phyloP scores from a whole-genome alignment of 1,140 invertebrate species.

The Drosophila truncata region DNA sequence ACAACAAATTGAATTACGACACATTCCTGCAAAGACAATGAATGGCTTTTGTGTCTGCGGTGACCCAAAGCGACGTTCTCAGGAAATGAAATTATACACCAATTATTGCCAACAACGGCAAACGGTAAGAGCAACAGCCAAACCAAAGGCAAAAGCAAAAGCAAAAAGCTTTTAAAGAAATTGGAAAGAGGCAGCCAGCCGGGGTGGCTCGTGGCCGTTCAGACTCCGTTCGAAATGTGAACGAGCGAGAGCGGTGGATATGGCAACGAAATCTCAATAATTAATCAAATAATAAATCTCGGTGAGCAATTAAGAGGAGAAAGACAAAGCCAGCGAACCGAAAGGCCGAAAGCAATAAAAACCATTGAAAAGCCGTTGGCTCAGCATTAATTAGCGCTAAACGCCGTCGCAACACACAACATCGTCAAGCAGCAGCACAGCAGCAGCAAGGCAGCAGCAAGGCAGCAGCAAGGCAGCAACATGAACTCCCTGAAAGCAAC shows the following conservation, averaged over 20 bases:
- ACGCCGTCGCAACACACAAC: conserved; percentile 54
- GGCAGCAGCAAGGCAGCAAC: conserved; percentile 27
- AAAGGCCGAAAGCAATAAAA: conserved; percentile 66
- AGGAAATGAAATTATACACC: conserved; percentile 82
- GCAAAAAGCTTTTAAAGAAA: conserved; percentile 56
- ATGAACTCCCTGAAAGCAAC: conserved; percentile 40
- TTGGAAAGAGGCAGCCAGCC: conserved; percentile 43
- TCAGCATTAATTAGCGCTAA: conserved; percentile 81
- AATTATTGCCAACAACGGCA: conserved; percentile 64
- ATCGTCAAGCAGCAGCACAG: conserved; percentile 36
- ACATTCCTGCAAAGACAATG: conserved; percentile 65
- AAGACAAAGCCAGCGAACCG: conserved; percentile 67
- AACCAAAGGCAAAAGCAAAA: conserved; percentile 2
- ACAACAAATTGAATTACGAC: conserved; percentile 68
- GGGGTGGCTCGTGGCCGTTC: conserved; percentile 6
- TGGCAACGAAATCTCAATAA: conserved; percentile 65
- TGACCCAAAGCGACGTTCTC: conserved; percentile 64
- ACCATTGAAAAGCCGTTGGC: conserved; percentile 72
- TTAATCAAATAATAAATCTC: conserved; percentile 79
- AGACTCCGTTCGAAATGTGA: conserved; percentile 15
- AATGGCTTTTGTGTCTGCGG: conserved; percentile 58
- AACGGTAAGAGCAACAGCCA: conserved; percentile 23
- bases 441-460: too few relatives aligned
- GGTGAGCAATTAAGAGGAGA: conserved; percentile 71
- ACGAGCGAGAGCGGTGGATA: conserved; percentile 13